A percentile compares a stretch with the other conserved stretches of the same genome.
phyloP scores from a whole-genome alignment of 2,888 invertebrate genomes.

The Pecten maximus region DNA sequence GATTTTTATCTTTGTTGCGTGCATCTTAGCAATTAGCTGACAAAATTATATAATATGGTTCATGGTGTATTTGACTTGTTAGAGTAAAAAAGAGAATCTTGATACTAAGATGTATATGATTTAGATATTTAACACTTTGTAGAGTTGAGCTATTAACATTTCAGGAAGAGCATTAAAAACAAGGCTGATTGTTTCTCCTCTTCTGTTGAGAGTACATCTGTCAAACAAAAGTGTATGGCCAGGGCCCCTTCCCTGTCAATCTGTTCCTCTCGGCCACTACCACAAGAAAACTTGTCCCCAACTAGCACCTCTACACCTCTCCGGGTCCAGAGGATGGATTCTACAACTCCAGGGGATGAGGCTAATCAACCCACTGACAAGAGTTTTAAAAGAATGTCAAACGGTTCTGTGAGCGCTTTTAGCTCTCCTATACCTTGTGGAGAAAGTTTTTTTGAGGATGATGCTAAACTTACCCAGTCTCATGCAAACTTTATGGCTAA shows the following conservation, averaged over 20 bases:
- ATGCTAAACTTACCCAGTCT: constrained; percentile 69
- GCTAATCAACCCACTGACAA: neutral
- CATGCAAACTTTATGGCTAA: constrained; percentile 68
- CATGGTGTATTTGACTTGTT: too few species aligned
- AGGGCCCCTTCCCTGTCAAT: neutral
- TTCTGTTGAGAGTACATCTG: constrained; percentile 39
- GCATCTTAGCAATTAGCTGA: too few species aligned
- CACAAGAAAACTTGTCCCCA: neutral
- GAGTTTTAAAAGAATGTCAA: constrained; percentile 37
- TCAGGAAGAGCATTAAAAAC: neutral
- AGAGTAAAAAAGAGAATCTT: too few species aligned
- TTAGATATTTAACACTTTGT: too few species aligned
- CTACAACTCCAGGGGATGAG: neutral
- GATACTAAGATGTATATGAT: too few species aligned
- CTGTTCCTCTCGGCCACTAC: neutral
- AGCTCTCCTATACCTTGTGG: constrained; percentile 77
- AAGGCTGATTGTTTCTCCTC: constrained; percentile 40
- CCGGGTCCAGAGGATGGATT: neutral
- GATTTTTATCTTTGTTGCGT: too few species aligned
- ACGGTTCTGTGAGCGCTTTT: constrained; percentile 39
- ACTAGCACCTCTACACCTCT: neutral
- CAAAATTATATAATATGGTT: too few species aligned
- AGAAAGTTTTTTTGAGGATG: constrained; percentile 80
- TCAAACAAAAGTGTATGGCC: neutral
- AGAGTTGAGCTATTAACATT: too few species aligned